Base-by-base conservation (phyloP, 2,797 vertebrate genomes). In the Pempheris klunzingeri region DNA sequence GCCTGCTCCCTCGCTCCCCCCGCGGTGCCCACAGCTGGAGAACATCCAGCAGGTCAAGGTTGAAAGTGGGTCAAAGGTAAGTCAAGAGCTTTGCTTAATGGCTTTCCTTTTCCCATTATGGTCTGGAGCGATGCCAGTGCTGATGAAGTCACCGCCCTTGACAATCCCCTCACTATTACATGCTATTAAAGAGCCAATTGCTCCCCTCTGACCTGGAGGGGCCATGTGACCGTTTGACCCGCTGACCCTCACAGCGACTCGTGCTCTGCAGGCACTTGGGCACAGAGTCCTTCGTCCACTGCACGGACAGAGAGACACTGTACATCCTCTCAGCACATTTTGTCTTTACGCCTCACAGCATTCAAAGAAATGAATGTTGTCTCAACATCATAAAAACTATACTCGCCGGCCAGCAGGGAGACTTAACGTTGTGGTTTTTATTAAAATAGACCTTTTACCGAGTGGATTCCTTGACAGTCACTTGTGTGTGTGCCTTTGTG, bases 11-110 rank as follows among this genome's bases (percentile, higher is more conserved):
- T 38, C 3, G 0, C 5, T 38, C 53, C 52, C 12, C 41, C n/a
- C 62, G 47, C 43, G 24, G 26, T 14, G 8, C n/a, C 1, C 11
- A 43, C 49, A 77, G 46, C 36, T 60, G 3, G 7, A 36, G 26
- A 69, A 55, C 2, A 28, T 43, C 69, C 18, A 54, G 20, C 1
- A 22, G 39, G 60, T 72, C 49, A 52, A 72, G 49, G 64, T 9
- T 41, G 30, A 11, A 69, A 61, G 28, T 53, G 38, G 55, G 62
- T 74, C 57, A 80, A 46, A 57, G 59, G 7, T 74, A 81, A 75
- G 63, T 67, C 22, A 52, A 34, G 28, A 67, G 66, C 73, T 75
- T 65, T 65, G 14, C 13, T 77, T 54, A 68, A 75, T 69, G 67
- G 11, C 13, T 52, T 72, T 71, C 38, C 26, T 54, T 82, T 63